Evolutionary conservation across 64 coral and sea anemone genomes (phyloP).

Genomic region (Trachythela sp.): DNA sequence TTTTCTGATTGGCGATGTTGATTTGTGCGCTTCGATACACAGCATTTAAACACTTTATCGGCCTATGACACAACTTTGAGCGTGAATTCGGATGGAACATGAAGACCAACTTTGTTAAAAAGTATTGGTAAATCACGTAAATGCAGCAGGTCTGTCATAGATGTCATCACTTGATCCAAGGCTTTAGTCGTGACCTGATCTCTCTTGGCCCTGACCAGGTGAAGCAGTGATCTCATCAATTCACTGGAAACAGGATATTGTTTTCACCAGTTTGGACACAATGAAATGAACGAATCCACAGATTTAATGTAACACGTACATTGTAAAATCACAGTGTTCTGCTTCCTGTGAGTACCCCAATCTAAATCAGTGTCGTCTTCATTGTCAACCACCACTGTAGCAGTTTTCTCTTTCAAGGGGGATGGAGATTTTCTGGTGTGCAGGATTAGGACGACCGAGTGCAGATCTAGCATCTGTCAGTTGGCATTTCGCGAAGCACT

Average conservation of each 20-base stretch:
- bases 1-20: not conserved
- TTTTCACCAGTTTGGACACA: not conserved
- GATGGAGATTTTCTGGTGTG: not conserved
- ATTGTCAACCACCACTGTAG: not conserved
- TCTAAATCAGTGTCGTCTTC: not conserved
- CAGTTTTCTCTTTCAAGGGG: slow-evolving; percentile 5
- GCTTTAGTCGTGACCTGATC: not conserved
- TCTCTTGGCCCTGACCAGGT: not conserved
- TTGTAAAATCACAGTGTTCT: not conserved
- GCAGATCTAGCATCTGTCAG: not conserved
- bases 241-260: not conserved
- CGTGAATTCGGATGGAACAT: not conserved
- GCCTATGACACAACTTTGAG: not conserved
- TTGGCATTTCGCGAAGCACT: not conserved
- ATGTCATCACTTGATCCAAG: not conserved
- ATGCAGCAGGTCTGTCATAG: not conserved
- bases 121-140: no score
- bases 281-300: slow-evolving; percentile 4
- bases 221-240: not conserved
- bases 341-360: not conserved
- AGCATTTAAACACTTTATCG: not conserved
- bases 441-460: slow-evolving; percentile 5
- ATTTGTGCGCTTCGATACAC: not conserved
- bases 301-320: not conserved
- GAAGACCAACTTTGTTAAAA: slow-evolving; percentile 11